A percentile compares a stretch with the other conserved stretches of the same genome.
Evolutionary conservation across 1,140 invertebrate species (phyloP).

Genomic region (Homalodisca vitripennis): DNA sequence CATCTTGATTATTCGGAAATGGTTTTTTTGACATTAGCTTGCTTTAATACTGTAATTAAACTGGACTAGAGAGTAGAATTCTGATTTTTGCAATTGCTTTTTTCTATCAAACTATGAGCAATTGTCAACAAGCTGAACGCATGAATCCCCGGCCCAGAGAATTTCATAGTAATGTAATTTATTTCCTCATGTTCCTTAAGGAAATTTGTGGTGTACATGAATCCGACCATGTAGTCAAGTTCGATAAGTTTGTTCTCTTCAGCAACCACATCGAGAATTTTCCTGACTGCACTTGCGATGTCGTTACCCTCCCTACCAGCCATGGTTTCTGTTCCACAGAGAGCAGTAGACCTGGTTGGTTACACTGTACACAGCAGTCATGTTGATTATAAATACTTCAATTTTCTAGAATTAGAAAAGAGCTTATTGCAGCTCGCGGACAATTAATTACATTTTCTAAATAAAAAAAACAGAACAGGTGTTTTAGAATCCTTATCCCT

Average conservation of each 20-base stretch:
- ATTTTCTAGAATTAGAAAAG: background rate
- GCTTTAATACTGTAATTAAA: background rate
- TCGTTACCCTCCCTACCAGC: no score
- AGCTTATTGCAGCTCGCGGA: background rate
- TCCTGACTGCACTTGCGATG: background rate
- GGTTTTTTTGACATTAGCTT: background rate
- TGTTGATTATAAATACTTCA: background rate
- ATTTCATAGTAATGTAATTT: background rate
- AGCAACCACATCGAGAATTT: background rate
- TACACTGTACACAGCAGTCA: background rate
- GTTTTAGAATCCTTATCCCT: background rate
- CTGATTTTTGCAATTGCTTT: background rate
- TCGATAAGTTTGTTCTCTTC: background rate
- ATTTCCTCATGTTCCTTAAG: background rate
- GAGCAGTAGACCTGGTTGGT: background rate
- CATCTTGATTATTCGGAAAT: background rate
- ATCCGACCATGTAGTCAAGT: background rate
- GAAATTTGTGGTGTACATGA: background rate
- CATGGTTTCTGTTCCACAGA: background rate
- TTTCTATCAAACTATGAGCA: background rate
- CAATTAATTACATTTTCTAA: background rate
- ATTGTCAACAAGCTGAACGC: background rate
- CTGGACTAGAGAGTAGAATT: background rate
- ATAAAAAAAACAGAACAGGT: background rate
- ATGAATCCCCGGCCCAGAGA: background rate